These are phyloP conservation scores for Puffinus mauretanicus DNA, from an alignment of 2,113 vertebrate genomes.

Conservation along the genomic window DNA sequence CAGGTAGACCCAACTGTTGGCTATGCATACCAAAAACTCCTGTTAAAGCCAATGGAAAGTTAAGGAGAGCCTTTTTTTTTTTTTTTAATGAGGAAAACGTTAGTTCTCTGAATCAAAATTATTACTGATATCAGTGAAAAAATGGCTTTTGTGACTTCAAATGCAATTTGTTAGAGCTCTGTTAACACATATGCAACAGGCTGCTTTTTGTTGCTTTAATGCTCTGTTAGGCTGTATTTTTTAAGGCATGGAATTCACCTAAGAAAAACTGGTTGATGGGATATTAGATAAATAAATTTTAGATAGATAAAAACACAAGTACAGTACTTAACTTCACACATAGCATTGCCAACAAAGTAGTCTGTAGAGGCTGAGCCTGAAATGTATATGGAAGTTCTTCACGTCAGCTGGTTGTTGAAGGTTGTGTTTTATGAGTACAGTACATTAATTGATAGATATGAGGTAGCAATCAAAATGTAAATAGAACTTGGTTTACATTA, in stretches of 20 bases:
- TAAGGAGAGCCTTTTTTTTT: not conserved
- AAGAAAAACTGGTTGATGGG: not conserved
- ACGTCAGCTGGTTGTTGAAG: conserved; percentile 6
- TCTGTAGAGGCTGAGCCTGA: not conserved
- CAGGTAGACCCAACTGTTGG: not conserved
- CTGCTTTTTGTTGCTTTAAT: not conserved
- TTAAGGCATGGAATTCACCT: not conserved
- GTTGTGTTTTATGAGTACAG: conserved; percentile 54
- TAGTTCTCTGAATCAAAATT: not conserved
- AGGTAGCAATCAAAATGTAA: conserved; percentile 60
- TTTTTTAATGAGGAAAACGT: not conserved
- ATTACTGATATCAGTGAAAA: not conserved
- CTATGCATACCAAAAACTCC: not conserved
- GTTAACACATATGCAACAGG: not conserved
- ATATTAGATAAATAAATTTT: not conserved
- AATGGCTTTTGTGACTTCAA: not conserved
- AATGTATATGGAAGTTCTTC: conserved; percentile 7
- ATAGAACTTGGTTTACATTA: conserved; percentile 44
- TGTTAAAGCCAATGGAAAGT: not conserved
- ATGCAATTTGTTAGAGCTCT: not conserved
- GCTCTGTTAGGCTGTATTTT: not conserved
- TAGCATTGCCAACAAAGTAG: not conserved
- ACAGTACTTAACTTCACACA: not conserved
- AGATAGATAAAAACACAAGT: conserved; percentile 8
- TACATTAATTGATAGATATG: conserved; percentile 54